Evolutionary conservation across 2,113 vertebrate species (phyloP).

Genomic region (Thryonomys swinderianus): DNA sequence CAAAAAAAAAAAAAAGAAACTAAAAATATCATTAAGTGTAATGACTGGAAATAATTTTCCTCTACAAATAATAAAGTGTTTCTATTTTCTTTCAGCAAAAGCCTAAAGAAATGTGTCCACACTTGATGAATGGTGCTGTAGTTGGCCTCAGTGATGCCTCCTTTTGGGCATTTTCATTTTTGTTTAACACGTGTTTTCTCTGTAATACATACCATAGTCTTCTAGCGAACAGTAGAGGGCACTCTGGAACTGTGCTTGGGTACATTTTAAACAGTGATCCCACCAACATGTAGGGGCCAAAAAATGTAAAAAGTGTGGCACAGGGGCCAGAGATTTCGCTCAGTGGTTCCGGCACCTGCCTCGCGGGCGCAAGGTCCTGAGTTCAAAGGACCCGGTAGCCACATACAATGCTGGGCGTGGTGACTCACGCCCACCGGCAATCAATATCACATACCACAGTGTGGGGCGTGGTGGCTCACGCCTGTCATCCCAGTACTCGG

Average conservation of each 20-base stretch:
- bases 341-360: no score
- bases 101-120: constrained; percentile 41
- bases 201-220: neutral
- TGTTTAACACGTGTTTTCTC: neutral
- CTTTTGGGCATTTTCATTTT: no score
- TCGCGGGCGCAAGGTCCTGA: no score
- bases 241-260: neutral
- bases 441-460: no score
- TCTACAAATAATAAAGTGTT: constrained; percentile 1
- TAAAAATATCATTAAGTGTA: constrained; percentile 13
- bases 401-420: no score
- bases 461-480: no score
- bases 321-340: no score
- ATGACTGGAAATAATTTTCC: constrained; percentile 34
- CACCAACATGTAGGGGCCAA: neutral
- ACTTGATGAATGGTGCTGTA: neutral
- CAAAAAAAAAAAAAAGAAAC: no score
- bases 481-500: no score
- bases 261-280: neutral
- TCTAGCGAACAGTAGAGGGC: neutral
- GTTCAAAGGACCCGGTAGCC: no score
- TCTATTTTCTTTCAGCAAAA: constrained; percentile 22
- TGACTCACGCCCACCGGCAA: no score
- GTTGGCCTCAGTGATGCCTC: neutral
- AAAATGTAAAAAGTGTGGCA: neutral